Evolutionary conservation across 2,113 vertebrate genomes (phyloP).

Genomic region (Brienomyrus longianalis): DNA sequence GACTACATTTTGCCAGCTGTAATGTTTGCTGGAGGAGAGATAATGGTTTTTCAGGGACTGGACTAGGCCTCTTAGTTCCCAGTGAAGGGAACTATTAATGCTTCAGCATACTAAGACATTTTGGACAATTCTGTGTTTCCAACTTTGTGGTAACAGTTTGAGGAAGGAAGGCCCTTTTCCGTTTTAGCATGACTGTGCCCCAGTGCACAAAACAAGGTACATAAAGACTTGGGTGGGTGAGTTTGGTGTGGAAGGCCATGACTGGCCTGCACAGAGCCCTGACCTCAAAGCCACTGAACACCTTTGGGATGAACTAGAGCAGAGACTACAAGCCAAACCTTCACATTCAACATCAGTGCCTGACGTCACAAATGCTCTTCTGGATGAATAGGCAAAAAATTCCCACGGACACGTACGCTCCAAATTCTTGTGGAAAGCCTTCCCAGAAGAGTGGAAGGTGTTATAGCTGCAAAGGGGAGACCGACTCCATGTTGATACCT

Average conservation of each 20-base stretch:
- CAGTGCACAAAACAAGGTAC: background rate
- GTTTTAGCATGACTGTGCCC: background rate
- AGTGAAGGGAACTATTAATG: background rate
- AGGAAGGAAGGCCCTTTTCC: background rate
- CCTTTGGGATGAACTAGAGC: background rate
- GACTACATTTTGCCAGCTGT: background rate
- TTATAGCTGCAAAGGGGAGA: background rate
- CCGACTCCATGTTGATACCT: background rate
- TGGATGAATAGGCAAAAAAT: background rate
- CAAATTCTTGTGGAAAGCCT: background rate
- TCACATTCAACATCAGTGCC: background rate
- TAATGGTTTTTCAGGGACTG: background rate
- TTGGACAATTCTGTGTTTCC: background rate
- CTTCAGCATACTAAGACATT: background rate
- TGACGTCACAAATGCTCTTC: background rate
- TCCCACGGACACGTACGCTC: background rate
- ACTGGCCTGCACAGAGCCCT: background rate
- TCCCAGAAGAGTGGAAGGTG: background rate
- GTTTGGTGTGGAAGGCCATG: background rate
- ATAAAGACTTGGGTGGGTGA: background rate
- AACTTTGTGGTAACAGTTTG: background rate
- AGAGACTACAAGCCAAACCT: background rate
- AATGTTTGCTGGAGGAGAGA: background rate
- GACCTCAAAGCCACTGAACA: background rate
- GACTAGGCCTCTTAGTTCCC: background rate